A percentile compares a stretch with the other conserved stretches of the same genome.
phyloP scores from a whole-genome alignment of 2,888 invertebrate genomes.

The Tipula vernalis region DNA sequence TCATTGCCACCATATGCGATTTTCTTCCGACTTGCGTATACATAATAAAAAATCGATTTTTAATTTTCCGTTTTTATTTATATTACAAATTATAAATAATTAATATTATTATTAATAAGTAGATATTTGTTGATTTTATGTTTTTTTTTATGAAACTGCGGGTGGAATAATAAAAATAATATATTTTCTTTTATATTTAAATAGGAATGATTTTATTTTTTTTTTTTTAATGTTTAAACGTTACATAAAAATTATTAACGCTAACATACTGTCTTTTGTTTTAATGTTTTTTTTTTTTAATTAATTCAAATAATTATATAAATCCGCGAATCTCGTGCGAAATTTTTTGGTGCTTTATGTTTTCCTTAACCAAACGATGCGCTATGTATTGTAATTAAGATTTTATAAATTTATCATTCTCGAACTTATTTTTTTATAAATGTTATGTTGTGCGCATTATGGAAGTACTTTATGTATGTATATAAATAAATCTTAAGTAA shows the following conservation, averaged over 20 bases:
- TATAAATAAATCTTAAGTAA: neutral
- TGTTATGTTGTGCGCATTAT: neutral
- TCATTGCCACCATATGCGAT: neutral
- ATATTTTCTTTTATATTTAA: neutral
- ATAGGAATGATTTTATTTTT: neutral
- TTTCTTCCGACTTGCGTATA: no score
- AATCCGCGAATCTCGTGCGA: neutral
- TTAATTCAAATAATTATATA: neutral
- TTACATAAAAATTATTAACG: neutral
- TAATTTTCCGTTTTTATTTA: neutral
- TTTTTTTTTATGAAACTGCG: neutral
- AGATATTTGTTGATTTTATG: neutral
- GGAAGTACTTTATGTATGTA: neutral
- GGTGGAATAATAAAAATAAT: neutral
- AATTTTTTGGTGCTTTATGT: slow-evolving; percentile 7
- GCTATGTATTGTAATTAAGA: neutral
- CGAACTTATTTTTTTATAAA: neutral
- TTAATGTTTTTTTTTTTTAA: neutral
- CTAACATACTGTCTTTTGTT: neutral
- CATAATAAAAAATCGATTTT: neutral
- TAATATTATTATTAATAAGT: neutral
- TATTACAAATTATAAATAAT: slow-evolving; percentile 11
- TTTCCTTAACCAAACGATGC: neutral
- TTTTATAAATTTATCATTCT: neutral
- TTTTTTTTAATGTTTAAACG: neutral